Conservation (phyloP, 1,140 invertebrate genomes). For the Lamellibrachia luymesi region DNA sequence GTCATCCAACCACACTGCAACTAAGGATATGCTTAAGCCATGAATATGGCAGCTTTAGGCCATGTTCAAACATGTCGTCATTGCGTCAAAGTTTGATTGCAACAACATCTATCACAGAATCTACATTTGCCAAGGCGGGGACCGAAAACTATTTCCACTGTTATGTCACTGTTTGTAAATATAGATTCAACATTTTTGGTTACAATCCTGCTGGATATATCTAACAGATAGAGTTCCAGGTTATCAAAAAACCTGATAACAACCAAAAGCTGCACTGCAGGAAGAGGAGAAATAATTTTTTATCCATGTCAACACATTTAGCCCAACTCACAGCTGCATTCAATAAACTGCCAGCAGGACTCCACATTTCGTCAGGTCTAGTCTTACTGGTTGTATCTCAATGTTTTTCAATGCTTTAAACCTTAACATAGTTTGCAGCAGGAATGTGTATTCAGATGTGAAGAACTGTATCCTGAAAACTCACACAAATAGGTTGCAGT, state of each 20-base stretch:
- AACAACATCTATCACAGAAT: background rate
- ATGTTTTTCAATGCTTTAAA: background rate
- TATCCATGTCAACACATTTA: background rate
- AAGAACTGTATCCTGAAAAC: background rate
- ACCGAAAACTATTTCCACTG: background rate
- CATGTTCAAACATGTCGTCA: background rate
- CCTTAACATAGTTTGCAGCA: background rate
- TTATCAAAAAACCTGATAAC: too few species aligned
- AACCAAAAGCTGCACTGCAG: background rate
- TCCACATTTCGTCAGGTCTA: background rate
- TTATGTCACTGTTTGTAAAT: background rate
- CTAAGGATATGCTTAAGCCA: background rate
- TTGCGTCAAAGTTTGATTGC: background rate
- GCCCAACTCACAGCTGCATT: background rate
- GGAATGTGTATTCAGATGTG: too few species aligned
- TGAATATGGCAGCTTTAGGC: background rate
- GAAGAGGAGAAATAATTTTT: background rate
- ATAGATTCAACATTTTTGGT: background rate
- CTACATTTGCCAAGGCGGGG: background rate
- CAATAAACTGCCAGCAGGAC: background rate
- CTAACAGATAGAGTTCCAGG: background rate
- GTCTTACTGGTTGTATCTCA: background rate
- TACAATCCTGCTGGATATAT: background rate
- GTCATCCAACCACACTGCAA: background rate
- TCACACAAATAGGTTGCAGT: background rate